Conservation (phyloP, 1,140 invertebrate genomes). For the Papilio aristodemus region DNA sequence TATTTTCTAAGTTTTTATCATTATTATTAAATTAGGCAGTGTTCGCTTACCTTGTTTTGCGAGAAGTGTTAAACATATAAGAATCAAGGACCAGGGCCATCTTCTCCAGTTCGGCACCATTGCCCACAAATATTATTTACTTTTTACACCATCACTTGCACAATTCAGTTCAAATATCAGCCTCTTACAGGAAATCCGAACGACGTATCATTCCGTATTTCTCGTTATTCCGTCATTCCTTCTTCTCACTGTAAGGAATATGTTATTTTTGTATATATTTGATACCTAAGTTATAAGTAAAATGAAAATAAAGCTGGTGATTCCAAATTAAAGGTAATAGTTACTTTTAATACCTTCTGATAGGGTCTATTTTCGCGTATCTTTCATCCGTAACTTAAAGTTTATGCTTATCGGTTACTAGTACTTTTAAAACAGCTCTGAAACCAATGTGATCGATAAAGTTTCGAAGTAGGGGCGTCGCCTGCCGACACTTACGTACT, state of each 20-base stretch:
- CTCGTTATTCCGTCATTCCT: background rate
- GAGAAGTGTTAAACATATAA: slow-evolving; percentile 38
- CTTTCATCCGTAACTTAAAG: background rate
- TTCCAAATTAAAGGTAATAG: background rate
- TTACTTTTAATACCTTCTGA: background rate
- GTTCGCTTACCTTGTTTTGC: slow-evolving; percentile 47
- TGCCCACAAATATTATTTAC: slow-evolving; percentile 41
- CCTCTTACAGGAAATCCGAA: slow-evolving; percentile 14
- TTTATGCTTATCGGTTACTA: background rate
- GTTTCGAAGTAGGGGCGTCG: slow-evolving; percentile 9
- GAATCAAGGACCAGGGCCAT: slow-evolving; percentile 41
- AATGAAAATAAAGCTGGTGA: too few relatives aligned
- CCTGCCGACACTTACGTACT: background rate
- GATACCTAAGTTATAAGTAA: too few relatives aligned
- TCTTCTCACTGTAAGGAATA: background rate
- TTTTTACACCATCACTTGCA: slow-evolving; percentile 42
- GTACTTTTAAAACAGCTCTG: slow-evolving; percentile 5
- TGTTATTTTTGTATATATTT: background rate
- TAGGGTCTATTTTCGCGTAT: background rate
- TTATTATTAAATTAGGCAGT: background rate
- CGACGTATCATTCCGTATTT: background rate
- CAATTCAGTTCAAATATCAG: background rate
- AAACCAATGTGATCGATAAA: slow-evolving; percentile 15
- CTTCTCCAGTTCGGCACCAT: slow-evolving; percentile 47
- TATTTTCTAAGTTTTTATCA: too few relatives aligned